Evolutionary conservation across 1,140 invertebrate genomes (phyloP).

Genomic region (Wiebesia pumilae): DNA sequence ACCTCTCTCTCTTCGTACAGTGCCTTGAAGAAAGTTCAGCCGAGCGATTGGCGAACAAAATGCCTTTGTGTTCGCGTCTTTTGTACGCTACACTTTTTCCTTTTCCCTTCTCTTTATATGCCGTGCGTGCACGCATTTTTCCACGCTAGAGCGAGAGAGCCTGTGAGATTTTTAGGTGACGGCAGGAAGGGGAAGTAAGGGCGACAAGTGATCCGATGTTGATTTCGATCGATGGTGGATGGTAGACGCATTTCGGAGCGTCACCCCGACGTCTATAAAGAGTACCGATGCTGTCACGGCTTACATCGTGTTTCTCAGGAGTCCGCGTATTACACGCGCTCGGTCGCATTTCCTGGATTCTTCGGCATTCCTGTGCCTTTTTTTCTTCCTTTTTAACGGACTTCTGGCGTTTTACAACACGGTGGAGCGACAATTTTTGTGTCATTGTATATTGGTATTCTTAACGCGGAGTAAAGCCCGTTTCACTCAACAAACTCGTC

Average conservation of each 20-base stretch:
- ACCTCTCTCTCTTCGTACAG: conserved; percentile 17
- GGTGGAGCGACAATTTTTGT: background rate
- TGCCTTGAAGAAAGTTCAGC: conserved; percentile 43
- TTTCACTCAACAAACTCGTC: background rate
- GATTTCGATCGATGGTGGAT: background rate
- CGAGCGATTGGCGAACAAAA: conserved; percentile 11
- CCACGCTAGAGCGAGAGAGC: background rate
- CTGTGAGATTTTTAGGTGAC: background rate
- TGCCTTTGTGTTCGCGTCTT: conserved; percentile 40
- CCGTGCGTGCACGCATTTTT: conserved; percentile 6
- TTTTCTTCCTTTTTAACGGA: background rate
- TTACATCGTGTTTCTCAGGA: conserved; percentile 2
- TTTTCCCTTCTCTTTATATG: conserved; percentile 10
- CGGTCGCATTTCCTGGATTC: background rate
- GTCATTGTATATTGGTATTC: background rate
- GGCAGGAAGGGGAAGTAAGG: background rate
- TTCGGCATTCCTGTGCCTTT: background rate
- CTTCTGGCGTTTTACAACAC: background rate
- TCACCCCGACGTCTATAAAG: no score
- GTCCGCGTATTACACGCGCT: background rate
- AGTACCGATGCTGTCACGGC: no score
- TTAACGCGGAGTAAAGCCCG: background rate
- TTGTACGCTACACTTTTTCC: conserved; percentile 35
- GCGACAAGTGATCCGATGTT: conserved; percentile 5
- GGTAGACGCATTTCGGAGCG: background rate